Evolutionary conservation across 2,113 vertebrate species (phyloP).

Genomic region (Aleadryas rufinucha): DNA sequence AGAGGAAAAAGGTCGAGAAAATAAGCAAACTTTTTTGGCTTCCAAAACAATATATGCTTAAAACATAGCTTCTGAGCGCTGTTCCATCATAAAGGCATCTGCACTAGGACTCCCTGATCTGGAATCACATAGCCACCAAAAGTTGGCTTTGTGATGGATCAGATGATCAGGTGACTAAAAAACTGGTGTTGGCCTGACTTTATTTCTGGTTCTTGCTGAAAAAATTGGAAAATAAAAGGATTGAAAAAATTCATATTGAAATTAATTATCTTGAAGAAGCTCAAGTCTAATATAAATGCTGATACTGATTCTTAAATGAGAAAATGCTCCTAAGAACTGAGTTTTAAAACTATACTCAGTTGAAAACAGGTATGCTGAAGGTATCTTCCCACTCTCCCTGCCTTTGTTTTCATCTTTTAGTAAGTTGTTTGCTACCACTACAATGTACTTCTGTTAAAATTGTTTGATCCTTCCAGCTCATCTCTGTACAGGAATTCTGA

Average conservation of each 20-base stretch:
- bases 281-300: not conserved
- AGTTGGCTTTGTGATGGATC: not conserved
- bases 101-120: not conserved
- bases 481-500: not conserved
- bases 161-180: not conserved
- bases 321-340: not conserved
- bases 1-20: not conserved
- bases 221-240: not conserved
- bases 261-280: not conserved
- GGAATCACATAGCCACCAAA: not conserved
- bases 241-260: not conserved
- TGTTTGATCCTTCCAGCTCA: not conserved
- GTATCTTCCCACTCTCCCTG: accelerated
- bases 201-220: not conserved
- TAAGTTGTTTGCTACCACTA: not conserved
- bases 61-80: not conserved
- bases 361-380: not conserved
- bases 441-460: not conserved
- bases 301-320: not conserved
- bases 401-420: not conserved
- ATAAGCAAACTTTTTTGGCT: not conserved
- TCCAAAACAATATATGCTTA: not conserved
- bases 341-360: not conserved
- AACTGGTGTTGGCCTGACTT: not conserved
- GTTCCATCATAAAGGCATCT: not conserved